phyloP scores from a whole-genome alignment of 2,888 invertebrate genomes.

The Ochropacha duplaris region DNA sequence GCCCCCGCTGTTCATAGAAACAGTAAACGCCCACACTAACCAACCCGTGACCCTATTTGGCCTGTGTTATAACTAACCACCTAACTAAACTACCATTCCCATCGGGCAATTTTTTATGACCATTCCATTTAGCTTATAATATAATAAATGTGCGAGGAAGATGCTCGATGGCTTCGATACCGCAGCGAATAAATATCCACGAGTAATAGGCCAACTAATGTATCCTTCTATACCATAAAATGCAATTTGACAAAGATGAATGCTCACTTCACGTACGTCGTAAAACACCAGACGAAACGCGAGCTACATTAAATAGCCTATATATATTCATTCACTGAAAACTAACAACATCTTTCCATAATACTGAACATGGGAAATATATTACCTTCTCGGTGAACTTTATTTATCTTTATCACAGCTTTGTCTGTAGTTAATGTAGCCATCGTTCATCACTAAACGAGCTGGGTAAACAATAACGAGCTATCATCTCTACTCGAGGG shows the following conservation, averaged over 20 bases:
- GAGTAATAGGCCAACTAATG: conserved; percentile 29
- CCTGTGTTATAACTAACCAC: conserved; percentile 41
- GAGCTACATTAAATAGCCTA: conserved; percentile 32
- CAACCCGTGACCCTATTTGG: conserved; percentile 29
- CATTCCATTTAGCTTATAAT: conserved; percentile 33
- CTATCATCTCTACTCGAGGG: not conserved
- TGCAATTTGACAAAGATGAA: conserved; percentile 56
- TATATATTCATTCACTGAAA: conserved; percentile 48
- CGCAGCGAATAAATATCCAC: not conserved
- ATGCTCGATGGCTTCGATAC: not conserved
- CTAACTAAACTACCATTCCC: conserved; percentile 26
- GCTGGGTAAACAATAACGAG: not conserved
- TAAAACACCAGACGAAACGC: conserved; percentile 42
- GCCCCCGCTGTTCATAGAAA: conserved; percentile 46
- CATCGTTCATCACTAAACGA: not conserved
- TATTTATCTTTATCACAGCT: not conserved
- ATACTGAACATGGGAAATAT: conserved; percentile 26
- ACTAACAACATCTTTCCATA: conserved; percentile 42
- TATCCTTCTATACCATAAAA: conserved; percentile 41
- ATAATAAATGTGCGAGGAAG: not conserved
- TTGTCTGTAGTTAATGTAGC: not conserved
- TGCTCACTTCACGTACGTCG: conserved; percentile 42
- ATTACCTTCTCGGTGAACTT: conserved; percentile 6
- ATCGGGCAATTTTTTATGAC: conserved; percentile 34
- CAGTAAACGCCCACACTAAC: conserved; percentile 49